Evolutionary conservation across 2,797 vertebrate species (phyloP).

Genomic region (Pogoniulus pusillus): DNA sequence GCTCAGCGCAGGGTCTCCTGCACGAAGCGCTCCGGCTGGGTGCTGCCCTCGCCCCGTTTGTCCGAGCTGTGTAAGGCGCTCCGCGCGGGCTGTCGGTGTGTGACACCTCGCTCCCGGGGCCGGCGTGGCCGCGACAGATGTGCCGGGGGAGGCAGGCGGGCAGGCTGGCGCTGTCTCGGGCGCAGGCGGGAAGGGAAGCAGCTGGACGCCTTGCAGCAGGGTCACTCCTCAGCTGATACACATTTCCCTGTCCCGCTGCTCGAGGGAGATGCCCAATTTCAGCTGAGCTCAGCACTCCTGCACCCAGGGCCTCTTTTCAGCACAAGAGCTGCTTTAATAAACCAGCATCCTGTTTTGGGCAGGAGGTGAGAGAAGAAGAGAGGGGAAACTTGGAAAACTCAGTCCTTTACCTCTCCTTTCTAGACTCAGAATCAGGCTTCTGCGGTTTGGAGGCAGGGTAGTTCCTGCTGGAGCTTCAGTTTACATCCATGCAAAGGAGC

Average conservation of each 20-base stretch:
- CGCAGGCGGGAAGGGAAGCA: constrained; percentile 45
- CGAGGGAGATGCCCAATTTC: constrained; percentile 60
- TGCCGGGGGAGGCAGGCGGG: constrained; percentile 41
- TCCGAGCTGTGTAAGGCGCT: constrained; percentile 55
- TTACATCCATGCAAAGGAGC: background rate
- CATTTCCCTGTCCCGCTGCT: background rate
- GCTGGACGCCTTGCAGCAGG: constrained; percentile 16
- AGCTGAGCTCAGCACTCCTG: constrained; percentile 62
- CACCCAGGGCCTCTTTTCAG: constrained; percentile 44
- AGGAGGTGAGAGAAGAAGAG: background rate
- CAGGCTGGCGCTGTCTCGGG: background rate
- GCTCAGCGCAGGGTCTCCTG: background rate
- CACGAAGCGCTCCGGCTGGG: background rate
- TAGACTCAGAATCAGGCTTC: background rate
- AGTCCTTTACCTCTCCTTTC: background rate
- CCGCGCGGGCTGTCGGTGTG: too few relatives aligned
- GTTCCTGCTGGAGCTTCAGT: background rate
- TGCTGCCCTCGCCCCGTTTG: constrained; percentile 41
- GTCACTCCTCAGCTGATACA: constrained; percentile 58
- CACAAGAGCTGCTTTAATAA: constrained; percentile 33
- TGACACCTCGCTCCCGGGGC: constrained; percentile 58
- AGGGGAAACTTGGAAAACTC: background rate
- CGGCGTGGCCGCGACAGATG: constrained; percentile 58
- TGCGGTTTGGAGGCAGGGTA: background rate
- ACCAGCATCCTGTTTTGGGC: constrained; percentile 22